Conservation (phyloP, 1,140 invertebrate species). For the Eubasilissa regina region DNA sequence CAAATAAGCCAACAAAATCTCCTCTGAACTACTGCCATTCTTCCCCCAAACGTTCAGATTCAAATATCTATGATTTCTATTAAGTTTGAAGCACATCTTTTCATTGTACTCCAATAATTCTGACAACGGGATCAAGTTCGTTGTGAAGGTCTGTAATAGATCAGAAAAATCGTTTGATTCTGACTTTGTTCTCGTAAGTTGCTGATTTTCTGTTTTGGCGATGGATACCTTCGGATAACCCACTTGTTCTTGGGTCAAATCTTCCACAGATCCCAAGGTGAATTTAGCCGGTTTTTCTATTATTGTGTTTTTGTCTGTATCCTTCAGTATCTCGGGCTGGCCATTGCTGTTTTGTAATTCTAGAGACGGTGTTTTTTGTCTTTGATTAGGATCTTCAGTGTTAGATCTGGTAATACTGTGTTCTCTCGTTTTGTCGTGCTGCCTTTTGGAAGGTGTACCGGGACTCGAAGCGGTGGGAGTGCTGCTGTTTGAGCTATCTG, state of each 20-base stretch:
- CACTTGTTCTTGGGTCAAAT: conserved; percentile 38
- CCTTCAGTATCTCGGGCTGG: conserved; percentile 50
- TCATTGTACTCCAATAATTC: conserved; percentile 82
- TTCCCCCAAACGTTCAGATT: conserved; percentile 88
- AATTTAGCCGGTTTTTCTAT: conserved; percentile 54
- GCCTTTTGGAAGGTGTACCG: conserved; percentile 66
- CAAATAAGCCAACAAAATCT: conserved; percentile 82
- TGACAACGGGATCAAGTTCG: conserved; percentile 67
- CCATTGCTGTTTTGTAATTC: conserved; percentile 25
- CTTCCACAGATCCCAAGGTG: conserved; percentile 11
- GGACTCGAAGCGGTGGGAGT: conserved; percentile 72
- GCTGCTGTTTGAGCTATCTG: conserved; percentile 71
- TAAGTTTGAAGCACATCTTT: conserved; percentile 80
- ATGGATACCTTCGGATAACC: conserved; percentile 45
- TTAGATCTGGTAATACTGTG: conserved; percentile 53
- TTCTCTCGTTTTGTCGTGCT: conserved; percentile 59
- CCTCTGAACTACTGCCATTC: conserved; percentile 71
- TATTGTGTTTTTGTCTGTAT: conserved; percentile 61
- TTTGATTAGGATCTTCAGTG: conserved; percentile 67
- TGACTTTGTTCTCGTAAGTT: conserved; percentile 14
- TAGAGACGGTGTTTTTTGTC: conserved; percentile 54
- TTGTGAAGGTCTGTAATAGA: conserved; percentile 71
- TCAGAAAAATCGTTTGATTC: conserved; percentile 65
- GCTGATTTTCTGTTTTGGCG: conserved; percentile 3
- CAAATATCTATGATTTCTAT: conserved; percentile 81